phyloP scores from a whole-genome alignment of 2,888 invertebrate genomes.

The Phengaris arion region DNA sequence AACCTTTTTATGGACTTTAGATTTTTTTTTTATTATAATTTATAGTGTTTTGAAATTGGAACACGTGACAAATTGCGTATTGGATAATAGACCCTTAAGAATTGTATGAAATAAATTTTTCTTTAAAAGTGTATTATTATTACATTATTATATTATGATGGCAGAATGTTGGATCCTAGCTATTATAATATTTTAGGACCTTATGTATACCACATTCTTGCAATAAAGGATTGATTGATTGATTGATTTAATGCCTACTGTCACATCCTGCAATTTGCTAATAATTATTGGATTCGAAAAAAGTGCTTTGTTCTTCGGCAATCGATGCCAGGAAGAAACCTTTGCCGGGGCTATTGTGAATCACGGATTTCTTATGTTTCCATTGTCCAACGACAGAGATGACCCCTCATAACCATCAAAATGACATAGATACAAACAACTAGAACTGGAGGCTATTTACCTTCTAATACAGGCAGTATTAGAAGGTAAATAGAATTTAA shows the following conservation, averaged over 20 bases:
- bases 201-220: too few species aligned
- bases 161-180: too few species aligned
- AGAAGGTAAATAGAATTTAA: too few species aligned
- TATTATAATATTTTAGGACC: too few species aligned
- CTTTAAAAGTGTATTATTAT: too few species aligned
- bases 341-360: neutral
- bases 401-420: neutral
- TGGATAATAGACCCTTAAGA: too few species aligned
- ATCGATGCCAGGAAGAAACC: neutral
- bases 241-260: neutral
- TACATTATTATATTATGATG: too few species aligned
- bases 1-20: neutral
- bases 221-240: too few species aligned
- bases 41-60: neutral
- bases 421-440: neutral
- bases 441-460: neutral
- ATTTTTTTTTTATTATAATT: neutral
- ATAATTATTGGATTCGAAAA: neutral
- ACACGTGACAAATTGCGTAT: neutral
- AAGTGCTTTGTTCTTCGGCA: neutral
- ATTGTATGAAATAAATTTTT: too few species aligned
- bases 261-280: neutral
- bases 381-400: slow-evolving; percentile 12
- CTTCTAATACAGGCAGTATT: neutral
- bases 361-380: neutral